Conservation (phyloP, 2,888 invertebrate genomes). For the Drosophila nr. medialis region DNA sequence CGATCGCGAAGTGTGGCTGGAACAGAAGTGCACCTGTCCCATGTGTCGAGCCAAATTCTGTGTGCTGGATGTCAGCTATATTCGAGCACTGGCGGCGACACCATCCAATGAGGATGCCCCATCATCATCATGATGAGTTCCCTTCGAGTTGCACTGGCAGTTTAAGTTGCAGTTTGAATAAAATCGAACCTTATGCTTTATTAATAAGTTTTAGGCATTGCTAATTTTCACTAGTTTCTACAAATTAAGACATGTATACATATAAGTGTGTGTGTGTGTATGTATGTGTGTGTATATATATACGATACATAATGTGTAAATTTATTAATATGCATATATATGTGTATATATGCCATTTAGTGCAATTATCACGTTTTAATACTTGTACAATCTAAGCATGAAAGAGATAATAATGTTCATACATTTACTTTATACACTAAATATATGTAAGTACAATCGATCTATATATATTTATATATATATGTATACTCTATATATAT, state of each 20-base stretch:
- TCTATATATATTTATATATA: constrained; percentile 35
- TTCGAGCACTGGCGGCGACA: constrained; percentile 43
- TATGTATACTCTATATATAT: constrained; percentile 12
- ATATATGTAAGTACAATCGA: constrained; percentile 59
- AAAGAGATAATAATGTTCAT: constrained; percentile 58
- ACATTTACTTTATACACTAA: constrained; percentile 37
- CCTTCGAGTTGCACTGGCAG: constrained; percentile 3
- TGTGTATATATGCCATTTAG: constrained; percentile 60
- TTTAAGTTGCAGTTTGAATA: constrained; percentile 15
- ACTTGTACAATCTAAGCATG: constrained; percentile 71
- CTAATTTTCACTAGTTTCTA: constrained; percentile 43
- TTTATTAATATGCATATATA: constrained; percentile 57
- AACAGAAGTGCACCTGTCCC: constrained; percentile 94
- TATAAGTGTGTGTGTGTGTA: constrained; percentile 33
- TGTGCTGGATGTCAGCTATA: constrained; percentile 91
- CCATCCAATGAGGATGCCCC: constrained; percentile 12
- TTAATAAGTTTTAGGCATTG: constrained; percentile 56
- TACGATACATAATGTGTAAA: constrained; percentile 45
- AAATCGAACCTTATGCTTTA: constrained; percentile 61
- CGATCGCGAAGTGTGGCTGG: constrained; percentile 91
- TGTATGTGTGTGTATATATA: constrained; percentile 35
- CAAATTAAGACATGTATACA: constrained; percentile 48
- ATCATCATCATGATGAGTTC: constrained; percentile 49
- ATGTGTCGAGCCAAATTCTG: constrained; percentile 94
- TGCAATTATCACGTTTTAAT: constrained; percentile 80